Conservation (phyloP, 2,888 invertebrate species). For the Pachymerium ferrugineum region DNA sequence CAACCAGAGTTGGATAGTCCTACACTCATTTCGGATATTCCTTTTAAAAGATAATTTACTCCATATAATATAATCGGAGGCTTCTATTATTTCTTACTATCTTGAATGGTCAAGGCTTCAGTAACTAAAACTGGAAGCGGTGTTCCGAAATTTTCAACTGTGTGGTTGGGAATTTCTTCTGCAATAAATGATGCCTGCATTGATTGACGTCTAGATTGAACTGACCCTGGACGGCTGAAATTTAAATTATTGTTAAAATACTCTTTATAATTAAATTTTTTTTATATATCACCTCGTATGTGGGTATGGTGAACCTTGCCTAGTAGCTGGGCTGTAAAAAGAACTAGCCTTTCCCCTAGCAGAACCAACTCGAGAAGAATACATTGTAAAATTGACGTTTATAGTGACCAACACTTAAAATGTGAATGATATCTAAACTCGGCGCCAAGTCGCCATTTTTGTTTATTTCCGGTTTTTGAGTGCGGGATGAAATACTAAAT, state of each 20-base stretch:
- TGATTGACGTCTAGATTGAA: neutral
- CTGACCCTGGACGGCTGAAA: neutral
- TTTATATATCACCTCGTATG: too few relatives aligned
- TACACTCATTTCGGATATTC: constrained; percentile 52
- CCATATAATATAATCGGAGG: neutral
- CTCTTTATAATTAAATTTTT: too few relatives aligned
- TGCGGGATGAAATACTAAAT: too few relatives aligned
- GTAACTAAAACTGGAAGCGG: constrained; percentile 81
- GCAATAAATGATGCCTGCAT: constrained; percentile 51
- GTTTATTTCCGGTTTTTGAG: neutral
- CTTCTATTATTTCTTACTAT: constrained; percentile 54
- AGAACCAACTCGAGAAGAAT: neutral
- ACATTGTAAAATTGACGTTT: neutral
- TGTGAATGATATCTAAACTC: neutral
- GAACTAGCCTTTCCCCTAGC: neutral
- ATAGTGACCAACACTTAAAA: neutral
- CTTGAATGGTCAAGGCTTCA: constrained; percentile 76
- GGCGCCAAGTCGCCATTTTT: constrained; percentile 1
- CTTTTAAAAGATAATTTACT: too few relatives aligned
- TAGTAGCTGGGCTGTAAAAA: neutral
- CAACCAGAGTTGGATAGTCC: constrained; percentile 64
- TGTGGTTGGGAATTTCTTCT: constrained; percentile 65
- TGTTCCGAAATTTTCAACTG: constrained; percentile 72
- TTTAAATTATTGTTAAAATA: too few relatives aligned
- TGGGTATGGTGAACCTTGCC: neutral